Evolutionary conservation across 2,888 invertebrate genomes (phyloP).

Genomic region (Gerosis bhagava): DNA sequence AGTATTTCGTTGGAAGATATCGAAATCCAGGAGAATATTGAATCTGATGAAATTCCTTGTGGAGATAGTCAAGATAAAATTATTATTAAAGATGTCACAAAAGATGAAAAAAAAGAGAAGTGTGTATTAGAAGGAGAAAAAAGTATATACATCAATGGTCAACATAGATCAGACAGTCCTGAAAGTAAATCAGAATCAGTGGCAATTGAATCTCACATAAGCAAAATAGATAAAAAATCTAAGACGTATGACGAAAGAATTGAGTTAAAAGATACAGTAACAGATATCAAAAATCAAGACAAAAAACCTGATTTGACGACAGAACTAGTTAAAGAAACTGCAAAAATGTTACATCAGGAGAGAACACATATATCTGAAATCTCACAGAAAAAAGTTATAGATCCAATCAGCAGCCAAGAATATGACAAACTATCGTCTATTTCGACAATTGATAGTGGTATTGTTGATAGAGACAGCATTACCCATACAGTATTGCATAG

Average conservation of each 20-base stretch:
- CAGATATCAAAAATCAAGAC: no score
- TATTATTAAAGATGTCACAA: slow-evolving; percentile 21
- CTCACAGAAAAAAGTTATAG: slow-evolving; percentile 31
- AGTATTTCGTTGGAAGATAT: slow-evolving; percentile 7
- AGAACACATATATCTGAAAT: slow-evolving; percentile 37
- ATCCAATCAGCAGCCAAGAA: slow-evolving; percentile 21
- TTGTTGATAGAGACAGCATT: slow-evolving; percentile 45
- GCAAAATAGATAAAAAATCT: no score
- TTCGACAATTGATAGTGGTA: slow-evolving; percentile 47
- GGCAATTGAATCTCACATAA: no score
- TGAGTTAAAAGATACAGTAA: no score
- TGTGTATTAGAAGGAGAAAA: slow-evolving; percentile 40
- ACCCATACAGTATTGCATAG: slow-evolving; percentile 48
- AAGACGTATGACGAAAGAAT: not conserved
- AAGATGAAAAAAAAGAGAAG: slow-evolving; percentile 34
- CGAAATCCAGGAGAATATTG: not conserved
- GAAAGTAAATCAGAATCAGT: slow-evolving; percentile 7
- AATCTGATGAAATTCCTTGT: slow-evolving; percentile 21
- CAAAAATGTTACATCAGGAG: slow-evolving; percentile 46
- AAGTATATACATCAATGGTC: slow-evolving; percentile 24
- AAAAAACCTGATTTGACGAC: slow-evolving; percentile 28
- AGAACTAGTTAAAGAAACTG: slow-evolving; percentile 40
- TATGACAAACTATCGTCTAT: slow-evolving; percentile 42
- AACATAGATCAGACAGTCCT: slow-evolving; percentile 9
- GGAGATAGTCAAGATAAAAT: slow-evolving; percentile 41